Evolutionary conservation across 37 sponge, comb jelly and placozoan genomes (phyloP).

Genomic region (Hexactinellida sp.): DNA sequence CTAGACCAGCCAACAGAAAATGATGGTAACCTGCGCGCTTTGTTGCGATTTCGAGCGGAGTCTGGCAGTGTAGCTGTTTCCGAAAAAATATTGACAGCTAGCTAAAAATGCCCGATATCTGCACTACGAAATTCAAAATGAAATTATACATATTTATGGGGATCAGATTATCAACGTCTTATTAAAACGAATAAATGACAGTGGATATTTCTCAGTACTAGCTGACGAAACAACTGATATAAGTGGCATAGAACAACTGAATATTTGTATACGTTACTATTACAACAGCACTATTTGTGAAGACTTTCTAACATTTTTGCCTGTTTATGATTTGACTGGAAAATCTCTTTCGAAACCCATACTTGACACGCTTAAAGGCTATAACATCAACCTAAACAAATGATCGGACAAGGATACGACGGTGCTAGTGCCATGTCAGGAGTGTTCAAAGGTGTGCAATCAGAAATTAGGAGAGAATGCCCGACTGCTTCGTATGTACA

Average conservation of each 20-base stretch:
- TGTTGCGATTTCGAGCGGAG: conserved; percentile 15
- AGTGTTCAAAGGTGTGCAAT: neutral
- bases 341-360: neutral
- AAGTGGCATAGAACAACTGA: conserved; percentile 1
- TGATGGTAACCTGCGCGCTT: conserved; percentile 15
- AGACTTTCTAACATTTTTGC: neutral
- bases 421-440: conserved; percentile 16
- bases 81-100: conserved; percentile 5
- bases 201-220: conserved; percentile 11
- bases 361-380: conserved; percentile 7
- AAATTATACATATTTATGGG: conserved; percentile 11
- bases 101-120: conserved; percentile 14
- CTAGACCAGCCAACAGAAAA: conserved; percentile 9
- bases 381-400: conserved; percentile 1
- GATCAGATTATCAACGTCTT: neutral
- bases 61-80: neutral
- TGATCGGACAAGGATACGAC: conserved; percentile 13
- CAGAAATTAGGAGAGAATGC: conserved; percentile 6
- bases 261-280: neutral
- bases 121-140: conserved; percentile 17
- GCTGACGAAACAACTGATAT: conserved; percentile 15
- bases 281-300: neutral
- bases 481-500: conserved; percentile 15
- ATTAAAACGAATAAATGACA: conserved; percentile 17
- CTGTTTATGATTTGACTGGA: neutral